Conservation (phyloP, 2,888 invertebrate species). For the Drosophila macrospina region DNA sequence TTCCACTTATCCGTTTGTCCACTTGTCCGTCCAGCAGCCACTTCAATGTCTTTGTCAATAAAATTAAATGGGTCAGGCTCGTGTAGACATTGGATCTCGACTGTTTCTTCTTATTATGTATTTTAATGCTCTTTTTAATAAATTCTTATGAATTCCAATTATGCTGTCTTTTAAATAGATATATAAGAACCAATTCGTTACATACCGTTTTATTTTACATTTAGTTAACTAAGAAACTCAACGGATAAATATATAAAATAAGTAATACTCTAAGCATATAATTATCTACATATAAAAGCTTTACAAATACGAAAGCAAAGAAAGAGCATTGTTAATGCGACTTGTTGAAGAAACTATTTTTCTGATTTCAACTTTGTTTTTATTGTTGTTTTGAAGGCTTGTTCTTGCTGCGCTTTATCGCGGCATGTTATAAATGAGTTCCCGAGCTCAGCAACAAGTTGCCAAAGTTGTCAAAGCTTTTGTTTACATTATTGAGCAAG, state of each 20-base stretch:
- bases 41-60: conserved; percentile 60
- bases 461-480: conserved; percentile 47
- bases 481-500: conserved; percentile 35
- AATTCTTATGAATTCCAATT: neutral
- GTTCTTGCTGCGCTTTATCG: conserved; percentile 19
- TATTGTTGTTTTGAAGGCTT: conserved; percentile 9
- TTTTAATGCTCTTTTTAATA: conserved; percentile 1
- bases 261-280: too few relatives aligned
- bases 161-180: too few relatives aligned
- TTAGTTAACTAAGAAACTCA: too few relatives aligned
- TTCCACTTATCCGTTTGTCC: conserved; percentile 38
- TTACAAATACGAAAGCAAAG: neutral
- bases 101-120: conserved; percentile 5
- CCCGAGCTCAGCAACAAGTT: conserved; percentile 59
- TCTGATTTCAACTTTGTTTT: neutral
- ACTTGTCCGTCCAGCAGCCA: conserved; percentile 19
- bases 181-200: too few relatives aligned
- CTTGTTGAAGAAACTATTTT: neutral
- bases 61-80: conserved; percentile 56
- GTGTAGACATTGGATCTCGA: conserved; percentile 35
- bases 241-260: too few relatives aligned
- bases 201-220: too few relatives aligned
- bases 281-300: too few relatives aligned
- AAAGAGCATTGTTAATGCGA: neutral
- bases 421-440: conserved; percentile 22